phyloP scores from a whole-genome alignment of 2,113 vertebrate genomes.

The Ammodytes marinus region DNA sequence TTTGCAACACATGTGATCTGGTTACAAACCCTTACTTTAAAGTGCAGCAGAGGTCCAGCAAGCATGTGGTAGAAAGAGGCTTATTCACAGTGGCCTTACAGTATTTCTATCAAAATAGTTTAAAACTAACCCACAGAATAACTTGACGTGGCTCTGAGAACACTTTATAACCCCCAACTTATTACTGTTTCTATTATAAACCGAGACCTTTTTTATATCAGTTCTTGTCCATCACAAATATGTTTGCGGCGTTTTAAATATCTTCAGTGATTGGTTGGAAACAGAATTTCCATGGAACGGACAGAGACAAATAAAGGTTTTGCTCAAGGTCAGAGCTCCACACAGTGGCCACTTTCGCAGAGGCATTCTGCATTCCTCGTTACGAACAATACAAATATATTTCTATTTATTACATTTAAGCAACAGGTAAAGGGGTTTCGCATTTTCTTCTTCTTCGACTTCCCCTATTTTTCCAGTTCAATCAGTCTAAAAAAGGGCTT shows the following conservation, averaged over 20 bases:
- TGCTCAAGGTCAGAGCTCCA: conserved; percentile 14
- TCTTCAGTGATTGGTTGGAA: conserved; percentile 13
- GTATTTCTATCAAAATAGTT: conserved; percentile 22
- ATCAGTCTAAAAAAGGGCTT: conserved; percentile 9
- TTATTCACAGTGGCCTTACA: not conserved
- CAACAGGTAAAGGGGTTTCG: conserved; percentile 3
- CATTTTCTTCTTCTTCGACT: conserved; percentile 14
- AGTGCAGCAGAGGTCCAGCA: conserved; percentile 32
- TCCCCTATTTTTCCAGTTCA: conserved; percentile 13
- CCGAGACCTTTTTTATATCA: conserved; percentile 1
- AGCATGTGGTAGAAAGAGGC: conserved; percentile 41
- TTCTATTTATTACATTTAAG: conserved; percentile 10
- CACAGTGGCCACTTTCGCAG: conserved; percentile 17
- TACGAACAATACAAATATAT: not conserved
- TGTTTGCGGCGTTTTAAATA: not conserved
- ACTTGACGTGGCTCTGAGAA: conserved; percentile 11
- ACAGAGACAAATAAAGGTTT: conserved; percentile 4
- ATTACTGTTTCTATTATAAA: conserved; percentile 30
- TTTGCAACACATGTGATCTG: conserved; percentile 7
- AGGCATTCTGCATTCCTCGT: conserved; percentile 5
- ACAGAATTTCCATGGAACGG: conserved; percentile 20
- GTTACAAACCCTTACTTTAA: conserved; percentile 1
- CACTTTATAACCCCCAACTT: not conserved
- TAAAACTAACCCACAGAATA: not conserved
- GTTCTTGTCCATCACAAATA: conserved; percentile 16